Evolutionary conservation across 30 jellyfish, hydroid and myxozoan species (phyloP), one percentile per base, ranked within the genome.

Genomic region (Haliclystus octoradiatus): DNA sequence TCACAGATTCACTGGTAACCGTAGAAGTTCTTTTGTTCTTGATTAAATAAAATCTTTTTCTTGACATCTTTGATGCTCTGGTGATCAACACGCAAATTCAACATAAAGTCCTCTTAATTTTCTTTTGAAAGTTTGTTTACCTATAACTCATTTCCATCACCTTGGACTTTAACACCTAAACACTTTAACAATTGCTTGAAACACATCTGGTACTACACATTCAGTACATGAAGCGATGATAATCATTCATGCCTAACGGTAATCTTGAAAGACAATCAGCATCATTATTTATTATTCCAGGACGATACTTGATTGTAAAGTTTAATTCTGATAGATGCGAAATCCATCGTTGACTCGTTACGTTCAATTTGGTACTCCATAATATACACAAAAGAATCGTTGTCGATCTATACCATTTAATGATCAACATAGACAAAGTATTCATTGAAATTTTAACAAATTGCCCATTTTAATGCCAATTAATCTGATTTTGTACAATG

Each of bases 381-480:
- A 46, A 9, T 22, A 62, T 70, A 71, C 19, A 63, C 50, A 19
- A 66, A 50, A 15, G 83, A 77, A 49, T 78, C 70, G 73, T 76
- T 65, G 33, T 69, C 83, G 0, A 73, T 74, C 32, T n/a, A 72
- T 31, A 72, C 79, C 32, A 52, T 63, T 51, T 70, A 71, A 26
- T 69, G 51, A 12, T 80, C 75, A 34, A 71, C 79, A 63, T 72
- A 81, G 40, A 65, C 57, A n/a, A 81, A 64, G 47, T 26, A 81
- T 40, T 72, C 77, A 7, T 77, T 28, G 28, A 81, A 81, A 22
- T 81, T 80, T 2, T 81, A 81, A 33, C 75, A 28, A 25, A 81
- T 51, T 12, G 81, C 84, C 94, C 87, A 65, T 49, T 71, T 71
- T 31, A 70, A 46, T 26, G 77, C 94, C 27, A 79, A 72, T 68